phyloP scores from a whole-genome alignment of 1,140 invertebrate species.

The Dreissena rostriformis region DNA sequence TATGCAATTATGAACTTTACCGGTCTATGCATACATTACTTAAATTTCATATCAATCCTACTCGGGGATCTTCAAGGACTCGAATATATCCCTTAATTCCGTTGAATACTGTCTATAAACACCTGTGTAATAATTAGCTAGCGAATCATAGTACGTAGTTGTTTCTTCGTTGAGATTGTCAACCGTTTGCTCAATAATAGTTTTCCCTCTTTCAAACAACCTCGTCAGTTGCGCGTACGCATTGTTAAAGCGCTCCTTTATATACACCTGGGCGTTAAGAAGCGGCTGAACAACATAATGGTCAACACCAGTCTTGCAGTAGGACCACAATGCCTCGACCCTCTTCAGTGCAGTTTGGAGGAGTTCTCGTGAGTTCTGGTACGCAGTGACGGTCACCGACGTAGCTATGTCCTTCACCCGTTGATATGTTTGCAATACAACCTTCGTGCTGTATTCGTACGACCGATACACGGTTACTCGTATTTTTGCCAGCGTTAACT shows the following conservation, averaged over 20 bases:
- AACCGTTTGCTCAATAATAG: slow-evolving; percentile 18
- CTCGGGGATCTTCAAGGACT: slow-evolving; percentile 48
- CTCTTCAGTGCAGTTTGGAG: slow-evolving; percentile 23
- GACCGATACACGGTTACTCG: slow-evolving; percentile 38
- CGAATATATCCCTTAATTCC: slow-evolving; percentile 46
- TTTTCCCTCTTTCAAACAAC: slow-evolving; percentile 34
- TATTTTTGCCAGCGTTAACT: slow-evolving; percentile 34
- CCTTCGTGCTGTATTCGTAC: slow-evolving; percentile 28
- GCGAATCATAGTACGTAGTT: slow-evolving; percentile 21
- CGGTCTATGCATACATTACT: background rate
- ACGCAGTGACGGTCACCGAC: slow-evolving; percentile 36
- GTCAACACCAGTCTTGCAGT: slow-evolving; percentile 46
- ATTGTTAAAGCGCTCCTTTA: slow-evolving; percentile 36
- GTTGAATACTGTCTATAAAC: slow-evolving; percentile 50
- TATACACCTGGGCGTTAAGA: slow-evolving; percentile 33
- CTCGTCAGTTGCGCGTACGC: slow-evolving; percentile 23
- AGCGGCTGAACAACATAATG: slow-evolving; percentile 53
- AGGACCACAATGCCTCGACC: slow-evolving; percentile 51
- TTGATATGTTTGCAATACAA: slow-evolving; percentile 47
- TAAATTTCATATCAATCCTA: background rate
- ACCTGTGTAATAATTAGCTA: slow-evolving; percentile 43
- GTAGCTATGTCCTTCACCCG: slow-evolving; percentile 42
- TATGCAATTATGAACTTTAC: too few relatives aligned
- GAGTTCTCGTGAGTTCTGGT: slow-evolving; percentile 8
- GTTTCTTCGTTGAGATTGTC: slow-evolving; percentile 30